phyloP scores from a whole-genome alignment of 2,113 vertebrate species.

The Tyrannus savana region DNA sequence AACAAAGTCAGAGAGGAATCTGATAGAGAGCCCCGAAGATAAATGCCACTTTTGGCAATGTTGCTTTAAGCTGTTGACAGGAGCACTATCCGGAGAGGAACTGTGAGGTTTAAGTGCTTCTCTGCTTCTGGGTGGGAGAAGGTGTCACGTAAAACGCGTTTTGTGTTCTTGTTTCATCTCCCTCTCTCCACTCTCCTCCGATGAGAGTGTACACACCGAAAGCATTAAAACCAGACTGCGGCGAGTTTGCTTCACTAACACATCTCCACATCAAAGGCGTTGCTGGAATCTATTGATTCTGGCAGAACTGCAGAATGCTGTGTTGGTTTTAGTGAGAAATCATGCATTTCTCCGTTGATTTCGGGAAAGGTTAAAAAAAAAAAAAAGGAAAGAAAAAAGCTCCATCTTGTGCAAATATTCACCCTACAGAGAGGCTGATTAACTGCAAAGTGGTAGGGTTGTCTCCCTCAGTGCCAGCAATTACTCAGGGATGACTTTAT shows the following conservation, averaged over 20 bases:
- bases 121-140: slow-evolving; percentile 51
- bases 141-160: not conserved
- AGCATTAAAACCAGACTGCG: not conserved
- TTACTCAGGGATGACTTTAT: not conserved
- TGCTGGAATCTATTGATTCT: slow-evolving; percentile 47
- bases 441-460: not conserved
- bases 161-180: slow-evolving; percentile 29
- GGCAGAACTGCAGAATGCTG: not conserved
- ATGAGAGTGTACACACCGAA: not conserved
- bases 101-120: slow-evolving; percentile 29
- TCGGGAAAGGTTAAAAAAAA: not conserved
- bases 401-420: not conserved
- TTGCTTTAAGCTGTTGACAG: slow-evolving; percentile 64
- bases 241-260: slow-evolving; percentile 4
- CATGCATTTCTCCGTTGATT: slow-evolving; percentile 37
- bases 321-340: slow-evolving; percentile 34
- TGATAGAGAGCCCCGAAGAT: slow-evolving; percentile 54
- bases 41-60: slow-evolving; percentile 53
- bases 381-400: not conserved
- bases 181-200: not conserved
- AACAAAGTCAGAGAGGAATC: slow-evolving; percentile 60
- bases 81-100: slow-evolving; percentile 26
- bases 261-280: not conserved
- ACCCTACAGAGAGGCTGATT: not conserved
- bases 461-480: not conserved